These are phyloP conservation scores for Luehdorfia chinensis DNA, from an alignment of 1,140 invertebrate species.

Conservation along the genomic window DNA sequence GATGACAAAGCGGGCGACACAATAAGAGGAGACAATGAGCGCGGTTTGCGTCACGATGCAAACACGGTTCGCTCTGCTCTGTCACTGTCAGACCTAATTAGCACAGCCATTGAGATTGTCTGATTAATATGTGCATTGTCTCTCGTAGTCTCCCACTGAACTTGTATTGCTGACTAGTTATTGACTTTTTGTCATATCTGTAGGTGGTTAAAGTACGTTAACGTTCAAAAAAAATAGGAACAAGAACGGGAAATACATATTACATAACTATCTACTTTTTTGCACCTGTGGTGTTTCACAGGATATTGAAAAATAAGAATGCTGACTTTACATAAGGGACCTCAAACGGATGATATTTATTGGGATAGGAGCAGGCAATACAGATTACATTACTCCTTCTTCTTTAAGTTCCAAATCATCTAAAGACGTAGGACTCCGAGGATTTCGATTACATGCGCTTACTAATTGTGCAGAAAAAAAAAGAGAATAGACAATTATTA, in stretches of 20 bases:
- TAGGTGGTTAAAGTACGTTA: constrained; percentile 7
- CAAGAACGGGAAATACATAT: background rate
- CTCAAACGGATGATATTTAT: no score
- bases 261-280: no score
- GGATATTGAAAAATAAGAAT: no score
- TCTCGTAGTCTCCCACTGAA: constrained; percentile 40
- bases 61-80: constrained; percentile 36
- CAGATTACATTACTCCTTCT: no score
- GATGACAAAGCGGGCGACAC: constrained; percentile 38
- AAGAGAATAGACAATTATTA: no score
- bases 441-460: no score
- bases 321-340: no score
- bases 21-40: constrained; percentile 43
- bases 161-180: constrained; percentile 35
- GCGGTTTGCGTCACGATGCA: constrained; percentile 34
- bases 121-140: constrained; percentile 69
- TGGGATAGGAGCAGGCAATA: no score
- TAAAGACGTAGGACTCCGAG: no score
- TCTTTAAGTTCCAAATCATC: no score
- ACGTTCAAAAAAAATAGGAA: constrained; percentile 5
- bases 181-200: constrained; percentile 20
- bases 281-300: no score
- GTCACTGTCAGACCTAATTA: constrained; percentile 67
- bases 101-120: constrained; percentile 62
- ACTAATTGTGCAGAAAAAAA: no score